Evolutionary conservation across 2,888 invertebrate genomes (phyloP).

Genomic region (Scrobipalpa costella): DNA sequence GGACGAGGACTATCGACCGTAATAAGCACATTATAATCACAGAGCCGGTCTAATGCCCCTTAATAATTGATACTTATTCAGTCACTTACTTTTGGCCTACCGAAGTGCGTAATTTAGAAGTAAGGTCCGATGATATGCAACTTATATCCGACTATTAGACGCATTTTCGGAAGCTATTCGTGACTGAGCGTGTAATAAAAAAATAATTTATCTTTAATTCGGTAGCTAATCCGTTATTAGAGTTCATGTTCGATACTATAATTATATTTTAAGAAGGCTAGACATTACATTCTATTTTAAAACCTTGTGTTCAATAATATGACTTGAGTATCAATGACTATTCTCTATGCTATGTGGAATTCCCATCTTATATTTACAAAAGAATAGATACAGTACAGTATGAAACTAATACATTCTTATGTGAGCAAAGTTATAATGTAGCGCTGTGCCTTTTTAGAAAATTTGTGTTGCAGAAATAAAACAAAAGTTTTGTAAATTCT

Average conservation of each 20-base stretch:
- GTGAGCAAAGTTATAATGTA: too few species aligned
- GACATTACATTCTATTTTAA: not conserved
- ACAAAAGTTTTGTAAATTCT: not conserved
- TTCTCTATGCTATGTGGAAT: not conserved
- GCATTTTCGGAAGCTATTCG: conserved; percentile 62
- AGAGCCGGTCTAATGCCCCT: conserved; percentile 49
- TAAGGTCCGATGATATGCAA: conserved; percentile 43
- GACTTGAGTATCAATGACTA: not conserved
- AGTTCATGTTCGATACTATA: conserved; percentile 39
- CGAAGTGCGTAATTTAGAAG: conserved; percentile 52
- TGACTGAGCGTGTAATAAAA: conserved; percentile 65
- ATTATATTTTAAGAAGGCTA: not conserved
- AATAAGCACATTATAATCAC: conserved; percentile 60
- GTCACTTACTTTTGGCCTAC: conserved; percentile 56
- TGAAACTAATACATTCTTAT: too few species aligned
- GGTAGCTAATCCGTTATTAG: conserved; percentile 61
- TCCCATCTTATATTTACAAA: not conserved
- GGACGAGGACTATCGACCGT: conserved; percentile 47
- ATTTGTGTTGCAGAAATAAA: not conserved
- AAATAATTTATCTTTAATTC: conserved; percentile 56
- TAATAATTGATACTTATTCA: conserved; percentile 61
- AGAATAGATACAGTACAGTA: not conserved
- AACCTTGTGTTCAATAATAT: not conserved
- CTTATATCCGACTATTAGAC: conserved; percentile 34
- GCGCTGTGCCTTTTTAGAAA: not conserved